Evolutionary conservation across 2,888 invertebrate genomes (phyloP).

Genomic region (Drosophila meridiana): DNA sequence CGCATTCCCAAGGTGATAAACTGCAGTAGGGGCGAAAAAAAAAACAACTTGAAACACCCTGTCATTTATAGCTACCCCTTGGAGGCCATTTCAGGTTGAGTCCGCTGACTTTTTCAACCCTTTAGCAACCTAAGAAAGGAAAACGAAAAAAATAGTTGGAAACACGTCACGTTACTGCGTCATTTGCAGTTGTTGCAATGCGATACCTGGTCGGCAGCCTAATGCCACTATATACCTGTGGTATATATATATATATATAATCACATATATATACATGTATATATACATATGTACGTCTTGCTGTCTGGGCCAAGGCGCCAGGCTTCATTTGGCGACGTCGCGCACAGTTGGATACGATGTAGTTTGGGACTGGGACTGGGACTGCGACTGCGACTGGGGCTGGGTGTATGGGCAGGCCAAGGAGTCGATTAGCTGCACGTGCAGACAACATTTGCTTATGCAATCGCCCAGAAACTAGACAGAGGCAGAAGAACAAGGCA

Average conservation of each 20-base stretch:
- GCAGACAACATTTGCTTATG: constrained; percentile 61
- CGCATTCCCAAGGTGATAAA: constrained; percentile 73
- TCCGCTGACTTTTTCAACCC: constrained; percentile 44
- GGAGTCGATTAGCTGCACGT: constrained; percentile 50
- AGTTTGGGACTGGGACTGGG: background rate
- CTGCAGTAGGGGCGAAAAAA: constrained; percentile 38
- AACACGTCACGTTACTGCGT: constrained; percentile 67
- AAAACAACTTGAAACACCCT: constrained; percentile 19
- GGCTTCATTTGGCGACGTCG: constrained; percentile 57
- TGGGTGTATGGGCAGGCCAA: background rate
- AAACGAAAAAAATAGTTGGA: constrained; percentile 3
- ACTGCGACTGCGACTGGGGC: background rate
- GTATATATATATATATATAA: constrained; percentile 14
- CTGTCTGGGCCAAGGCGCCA: constrained; percentile 61
- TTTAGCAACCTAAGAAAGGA: constrained; percentile 31
- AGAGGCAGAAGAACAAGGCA: background rate
- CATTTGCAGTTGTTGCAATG: constrained; percentile 64
- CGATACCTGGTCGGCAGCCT: constrained; percentile 43
- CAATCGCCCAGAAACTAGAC: constrained; percentile 51
- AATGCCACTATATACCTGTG: constrained; percentile 25
- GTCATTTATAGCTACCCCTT: background rate
- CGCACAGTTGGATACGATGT: constrained; percentile 39
- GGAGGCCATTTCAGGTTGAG: constrained; percentile 44
- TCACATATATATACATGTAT: constrained; percentile 8
- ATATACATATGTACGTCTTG: background rate